These are phyloP conservation scores for Hoplodrina ambigua DNA, from an alignment of 2,888 invertebrate genomes.

Conservation along the genomic window DNA sequence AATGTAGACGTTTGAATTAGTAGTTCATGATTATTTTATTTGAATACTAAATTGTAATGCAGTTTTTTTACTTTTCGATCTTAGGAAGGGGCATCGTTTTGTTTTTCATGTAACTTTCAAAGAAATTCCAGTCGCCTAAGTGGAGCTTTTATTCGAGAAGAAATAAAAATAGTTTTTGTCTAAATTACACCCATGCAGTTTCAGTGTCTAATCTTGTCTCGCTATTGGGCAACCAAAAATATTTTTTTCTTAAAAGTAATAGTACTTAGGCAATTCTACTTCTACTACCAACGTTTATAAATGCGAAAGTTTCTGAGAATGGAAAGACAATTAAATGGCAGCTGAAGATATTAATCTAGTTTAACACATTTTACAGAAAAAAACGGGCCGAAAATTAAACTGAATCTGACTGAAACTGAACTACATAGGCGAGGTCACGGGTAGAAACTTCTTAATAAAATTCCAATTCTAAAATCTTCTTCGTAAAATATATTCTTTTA, in stretches of 20 bases:
- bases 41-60: too few species aligned
- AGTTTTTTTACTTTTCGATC: background rate
- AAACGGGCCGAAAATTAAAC: too few species aligned
- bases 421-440: too few species aligned
- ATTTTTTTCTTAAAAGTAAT: background rate
- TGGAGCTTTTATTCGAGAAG: background rate
- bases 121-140: background rate
- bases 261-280: too few species aligned
- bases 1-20: background rate
- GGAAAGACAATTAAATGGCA: too few species aligned
- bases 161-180: background rate
- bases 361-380: too few species aligned
- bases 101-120: background rate
- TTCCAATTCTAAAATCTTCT: conserved; percentile 1
- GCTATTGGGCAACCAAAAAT: background rate
- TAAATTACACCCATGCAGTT: background rate
- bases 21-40: background rate
- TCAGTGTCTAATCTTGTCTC: background rate
- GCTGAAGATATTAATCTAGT: too few species aligned
- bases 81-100: too few species aligned
- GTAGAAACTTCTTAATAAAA: conserved; percentile 2
- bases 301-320: too few species aligned
- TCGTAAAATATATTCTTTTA: conserved; percentile 23
- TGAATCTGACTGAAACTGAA: too few species aligned
- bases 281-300: too few species aligned